A percentile compares a stretch with the other conserved stretches of the same genome.
phyloP scores from a whole-genome alignment of 2,888 invertebrate species.

The Ophion ventricosus region DNA sequence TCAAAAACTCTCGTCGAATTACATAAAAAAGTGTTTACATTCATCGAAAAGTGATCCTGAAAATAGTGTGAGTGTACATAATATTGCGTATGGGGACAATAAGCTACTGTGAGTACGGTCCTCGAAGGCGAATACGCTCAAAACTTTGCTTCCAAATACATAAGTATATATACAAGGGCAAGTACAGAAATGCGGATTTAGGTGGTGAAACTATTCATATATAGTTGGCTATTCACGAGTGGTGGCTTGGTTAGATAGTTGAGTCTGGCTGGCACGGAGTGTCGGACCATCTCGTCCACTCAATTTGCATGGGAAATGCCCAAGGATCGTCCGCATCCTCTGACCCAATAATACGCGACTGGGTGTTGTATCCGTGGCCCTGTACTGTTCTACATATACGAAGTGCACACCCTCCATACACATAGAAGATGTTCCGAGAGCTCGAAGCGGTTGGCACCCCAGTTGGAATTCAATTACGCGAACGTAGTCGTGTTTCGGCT shows the following conservation, averaged over 20 bases:
- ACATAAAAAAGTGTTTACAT: neutral
- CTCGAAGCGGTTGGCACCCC: constrained; percentile 51
- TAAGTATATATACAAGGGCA: neutral
- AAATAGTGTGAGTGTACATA: neutral
- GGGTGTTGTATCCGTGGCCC: constrained; percentile 39
- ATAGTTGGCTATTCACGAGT: constrained; percentile 9
- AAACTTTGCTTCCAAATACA: neutral
- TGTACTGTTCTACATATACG: constrained; percentile 8
- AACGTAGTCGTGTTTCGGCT: constrained; percentile 58
- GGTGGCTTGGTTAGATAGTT: constrained; percentile 52
- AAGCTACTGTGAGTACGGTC: neutral
- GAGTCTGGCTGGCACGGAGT: constrained; percentile 50
- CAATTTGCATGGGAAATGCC: constrained; percentile 76
- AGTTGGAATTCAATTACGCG: constrained; percentile 76
- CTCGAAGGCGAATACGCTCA: neutral
- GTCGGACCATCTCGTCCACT: constrained; percentile 65
- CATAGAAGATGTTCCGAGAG: constrained; percentile 40
- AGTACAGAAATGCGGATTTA: neutral
- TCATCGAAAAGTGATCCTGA: neutral
- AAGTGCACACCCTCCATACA: neutral
- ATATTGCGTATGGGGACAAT: neutral
- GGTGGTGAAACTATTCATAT: neutral
- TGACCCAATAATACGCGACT: constrained; percentile 73
- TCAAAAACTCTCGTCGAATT: neutral
- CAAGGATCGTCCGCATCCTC: constrained; percentile 70